These are phyloP conservation scores for Nyleta sp. DNA, from an alignment of 2,888 invertebrate genomes.

Conservation along the genomic window DNA sequence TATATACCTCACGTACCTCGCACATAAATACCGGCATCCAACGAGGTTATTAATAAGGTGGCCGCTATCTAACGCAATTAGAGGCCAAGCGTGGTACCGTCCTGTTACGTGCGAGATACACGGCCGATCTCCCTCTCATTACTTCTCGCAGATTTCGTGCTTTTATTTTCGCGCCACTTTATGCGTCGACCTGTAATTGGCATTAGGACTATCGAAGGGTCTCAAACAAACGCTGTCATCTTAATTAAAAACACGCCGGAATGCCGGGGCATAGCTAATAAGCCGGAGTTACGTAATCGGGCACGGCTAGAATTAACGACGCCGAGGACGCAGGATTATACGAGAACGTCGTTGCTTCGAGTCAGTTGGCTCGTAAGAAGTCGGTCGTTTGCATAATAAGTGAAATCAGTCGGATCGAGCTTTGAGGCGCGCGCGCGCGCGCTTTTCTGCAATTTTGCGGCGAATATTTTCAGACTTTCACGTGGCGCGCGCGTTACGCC, in stretches of 20 bases:
- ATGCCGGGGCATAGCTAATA: slow-evolving; percentile 31
- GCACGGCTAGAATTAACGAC: neutral
- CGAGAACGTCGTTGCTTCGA: slow-evolving; percentile 36
- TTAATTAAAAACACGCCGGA: slow-evolving; percentile 31
- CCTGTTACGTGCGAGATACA: slow-evolving; percentile 71
- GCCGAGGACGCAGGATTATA: slow-evolving; percentile 3
- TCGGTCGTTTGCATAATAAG: slow-evolving; percentile 79
- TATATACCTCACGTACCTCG: slow-evolving; percentile 64
- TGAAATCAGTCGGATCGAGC: slow-evolving; percentile 18
- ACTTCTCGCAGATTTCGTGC: slow-evolving; percentile 36
- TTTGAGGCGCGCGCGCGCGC: neutral
- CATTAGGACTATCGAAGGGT: slow-evolving; percentile 16
- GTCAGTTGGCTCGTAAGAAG: slow-evolving; percentile 80
- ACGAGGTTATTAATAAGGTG: slow-evolving; percentile 81
- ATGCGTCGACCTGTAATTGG: slow-evolving; percentile 39
- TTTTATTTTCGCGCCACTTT: slow-evolving; percentile 49
- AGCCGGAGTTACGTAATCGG: slow-evolving; percentile 13
- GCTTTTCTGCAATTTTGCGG: slow-evolving; percentile 22
- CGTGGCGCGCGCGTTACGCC: neutral
- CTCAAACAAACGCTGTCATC: slow-evolving; percentile 2
- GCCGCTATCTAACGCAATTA: slow-evolving; percentile 82
- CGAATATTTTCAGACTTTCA: slow-evolving; percentile 50
- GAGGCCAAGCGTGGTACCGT: slow-evolving; percentile 71
- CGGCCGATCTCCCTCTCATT: slow-evolving; percentile 59
- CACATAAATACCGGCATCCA: slow-evolving; percentile 68